Conservation (phyloP, 2,113 vertebrate genomes). For the Chamaea fasciata region DNA sequence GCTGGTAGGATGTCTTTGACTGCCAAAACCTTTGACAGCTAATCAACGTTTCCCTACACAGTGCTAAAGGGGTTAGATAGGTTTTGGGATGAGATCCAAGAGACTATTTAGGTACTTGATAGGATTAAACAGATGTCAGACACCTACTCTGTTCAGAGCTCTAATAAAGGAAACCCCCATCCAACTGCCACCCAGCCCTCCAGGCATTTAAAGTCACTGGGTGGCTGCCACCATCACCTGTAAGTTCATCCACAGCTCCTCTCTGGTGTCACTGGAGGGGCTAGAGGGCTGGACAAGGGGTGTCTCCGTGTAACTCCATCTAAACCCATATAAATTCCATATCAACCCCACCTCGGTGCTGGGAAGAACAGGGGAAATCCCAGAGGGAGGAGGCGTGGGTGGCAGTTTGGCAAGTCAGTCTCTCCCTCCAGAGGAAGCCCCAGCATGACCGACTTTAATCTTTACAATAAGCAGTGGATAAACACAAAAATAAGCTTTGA, state of each 20-base stretch:
- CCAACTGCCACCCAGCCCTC: neutral
- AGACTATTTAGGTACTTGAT: neutral
- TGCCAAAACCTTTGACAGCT: neutral
- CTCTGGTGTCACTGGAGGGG: neutral
- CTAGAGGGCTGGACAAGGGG: neutral
- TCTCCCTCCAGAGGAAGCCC: neutral
- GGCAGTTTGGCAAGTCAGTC: neutral
- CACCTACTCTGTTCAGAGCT: neutral
- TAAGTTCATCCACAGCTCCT: neutral
- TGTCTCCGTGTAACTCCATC: neutral
- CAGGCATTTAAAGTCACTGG: neutral
- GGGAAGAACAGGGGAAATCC: neutral
- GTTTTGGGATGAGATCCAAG: neutral
- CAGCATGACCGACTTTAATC: neutral
- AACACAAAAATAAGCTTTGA: neutral
- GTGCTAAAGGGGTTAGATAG: neutral
- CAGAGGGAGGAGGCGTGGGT: neutral
- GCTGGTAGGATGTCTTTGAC: neutral
- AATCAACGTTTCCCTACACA: neutral
- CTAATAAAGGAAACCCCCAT: neutral
- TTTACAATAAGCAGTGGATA: neutral
- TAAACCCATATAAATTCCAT: neutral
- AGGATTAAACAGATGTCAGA: neutral
- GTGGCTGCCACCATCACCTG: neutral
- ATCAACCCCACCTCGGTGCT: neutral